phyloP scores from a whole-genome alignment of 2,113 vertebrate species.

The Caracal caracal region DNA sequence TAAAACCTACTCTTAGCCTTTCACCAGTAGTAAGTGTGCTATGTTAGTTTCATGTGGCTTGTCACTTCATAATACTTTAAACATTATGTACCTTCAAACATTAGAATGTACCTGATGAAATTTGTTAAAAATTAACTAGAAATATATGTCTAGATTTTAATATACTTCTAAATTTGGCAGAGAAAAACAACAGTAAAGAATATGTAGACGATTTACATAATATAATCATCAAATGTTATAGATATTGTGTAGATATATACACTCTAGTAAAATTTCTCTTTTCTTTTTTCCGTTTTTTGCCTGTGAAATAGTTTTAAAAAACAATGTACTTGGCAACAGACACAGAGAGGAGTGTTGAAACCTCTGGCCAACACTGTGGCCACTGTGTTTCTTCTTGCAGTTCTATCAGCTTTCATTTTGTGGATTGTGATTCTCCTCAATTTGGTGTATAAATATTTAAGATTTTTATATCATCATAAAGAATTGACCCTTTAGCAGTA shows the following conservation, averaged over 20 bases:
- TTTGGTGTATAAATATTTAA: not conserved
- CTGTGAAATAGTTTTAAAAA: not conserved
- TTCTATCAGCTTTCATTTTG: not conserved
- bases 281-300: not conserved
- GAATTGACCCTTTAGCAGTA: not conserved
- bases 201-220: not conserved
- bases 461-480: not conserved
- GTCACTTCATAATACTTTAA: not conserved
- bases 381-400: not conserved
- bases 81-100: no score
- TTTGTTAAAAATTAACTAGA: not conserved
- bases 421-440: not conserved
- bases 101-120: not conserved
- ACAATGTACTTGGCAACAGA: not conserved
- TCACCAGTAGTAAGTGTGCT: not conserved
- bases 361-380: not conserved
- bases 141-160: not conserved
- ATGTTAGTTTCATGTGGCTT: not conserved
- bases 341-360: not conserved
- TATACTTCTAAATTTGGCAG: not conserved
- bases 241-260: not conserved
- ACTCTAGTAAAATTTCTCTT: not conserved
- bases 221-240: not conserved
- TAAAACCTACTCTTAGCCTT: not conserved
- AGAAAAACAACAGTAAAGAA: not conserved